Evolutionary conservation across 2,113 vertebrate genomes (phyloP), one percentile per base, ranked within the genome.

Genomic region (Halichoerus grypus): DNA sequence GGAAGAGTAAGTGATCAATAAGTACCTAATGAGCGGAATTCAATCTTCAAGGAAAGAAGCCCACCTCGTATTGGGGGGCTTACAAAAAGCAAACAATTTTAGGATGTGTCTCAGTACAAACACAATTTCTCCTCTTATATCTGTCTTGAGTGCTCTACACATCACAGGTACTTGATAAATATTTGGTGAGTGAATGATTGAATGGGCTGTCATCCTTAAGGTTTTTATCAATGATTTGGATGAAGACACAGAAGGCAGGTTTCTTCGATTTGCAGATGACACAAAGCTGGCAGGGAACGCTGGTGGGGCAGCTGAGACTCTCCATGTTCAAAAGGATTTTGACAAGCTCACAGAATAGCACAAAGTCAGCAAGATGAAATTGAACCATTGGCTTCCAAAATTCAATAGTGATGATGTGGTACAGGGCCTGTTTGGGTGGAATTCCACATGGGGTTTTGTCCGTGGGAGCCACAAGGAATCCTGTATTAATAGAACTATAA

Each of bases 171-270:
- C 77, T 88, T 18, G n/a, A 33, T 57, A 69, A 88, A 39, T 71
- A 76, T 69, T 74, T 95, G 63, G 36, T 61, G 92, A 93, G 81
- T 49, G 89, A 77, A 61, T 80, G 67, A 67, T 9, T 36, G 53
- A 83, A 49, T 21, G 36, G 24, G 33, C 39, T 46, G 31, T 83
- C 55, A 39, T 88, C 55, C 74, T 82, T 49, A 63, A n/a, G 0
- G 2, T 57, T 96, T 87, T 67, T 53, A n/a, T 89, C 63, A 24
- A 18, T 81, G 49, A 67, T 46, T 93, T 28, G 5, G 63, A 77
- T 51, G 72, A 89, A 91, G 77, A 77, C 46, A 5, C 4, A n/a
- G 63, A 57, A 88, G 31, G 91, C 63, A 72, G 87, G 49, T 59
- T 83, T 59, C 51, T 59, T 91, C 2, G 7, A 28, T 89, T 63